Conservation (phyloP, 2,113 vertebrate species). For the Podocnemis expansa region DNA sequence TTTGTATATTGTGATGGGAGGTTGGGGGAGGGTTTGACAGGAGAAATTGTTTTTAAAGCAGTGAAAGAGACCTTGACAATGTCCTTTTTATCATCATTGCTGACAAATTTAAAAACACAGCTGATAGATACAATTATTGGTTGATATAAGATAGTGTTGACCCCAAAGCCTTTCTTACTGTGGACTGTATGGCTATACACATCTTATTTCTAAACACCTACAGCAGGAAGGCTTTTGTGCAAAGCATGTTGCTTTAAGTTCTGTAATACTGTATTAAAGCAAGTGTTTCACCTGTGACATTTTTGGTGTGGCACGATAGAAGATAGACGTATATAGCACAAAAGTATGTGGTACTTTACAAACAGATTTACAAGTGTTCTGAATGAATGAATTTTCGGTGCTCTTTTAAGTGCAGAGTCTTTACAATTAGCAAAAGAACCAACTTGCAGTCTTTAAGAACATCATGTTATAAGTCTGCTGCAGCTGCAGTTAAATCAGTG, state of each 20-base stretch:
- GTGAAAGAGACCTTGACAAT: neutral
- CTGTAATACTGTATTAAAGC: neutral
- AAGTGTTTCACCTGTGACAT: slow-evolving; percentile 18
- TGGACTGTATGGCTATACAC: neutral
- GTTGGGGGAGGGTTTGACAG: neutral
- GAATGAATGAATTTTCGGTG: neutral
- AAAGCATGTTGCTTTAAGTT: neutral
- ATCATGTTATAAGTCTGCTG: neutral
- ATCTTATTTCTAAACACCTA: slow-evolving; percentile 26
- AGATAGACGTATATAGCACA: neutral
- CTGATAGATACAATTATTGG: neutral
- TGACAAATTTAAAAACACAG: neutral
- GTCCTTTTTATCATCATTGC: neutral
- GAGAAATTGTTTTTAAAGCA: neutral
- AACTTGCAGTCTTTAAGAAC: neutral
- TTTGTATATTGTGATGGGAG: slow-evolving; percentile 32
- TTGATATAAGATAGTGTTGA: neutral
- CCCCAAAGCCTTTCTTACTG: neutral
- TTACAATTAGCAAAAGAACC: neutral
- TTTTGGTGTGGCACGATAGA: slow-evolving; percentile 15
- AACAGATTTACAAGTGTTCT: neutral
- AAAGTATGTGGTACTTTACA: neutral
- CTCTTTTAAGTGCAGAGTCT: neutral
- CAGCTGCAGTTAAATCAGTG: neutral
- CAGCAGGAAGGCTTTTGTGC: slow-evolving; percentile 13